phyloP scores from a whole-genome alignment of 2,888 invertebrate genomes.

The Digitonthophagus gazella region DNA sequence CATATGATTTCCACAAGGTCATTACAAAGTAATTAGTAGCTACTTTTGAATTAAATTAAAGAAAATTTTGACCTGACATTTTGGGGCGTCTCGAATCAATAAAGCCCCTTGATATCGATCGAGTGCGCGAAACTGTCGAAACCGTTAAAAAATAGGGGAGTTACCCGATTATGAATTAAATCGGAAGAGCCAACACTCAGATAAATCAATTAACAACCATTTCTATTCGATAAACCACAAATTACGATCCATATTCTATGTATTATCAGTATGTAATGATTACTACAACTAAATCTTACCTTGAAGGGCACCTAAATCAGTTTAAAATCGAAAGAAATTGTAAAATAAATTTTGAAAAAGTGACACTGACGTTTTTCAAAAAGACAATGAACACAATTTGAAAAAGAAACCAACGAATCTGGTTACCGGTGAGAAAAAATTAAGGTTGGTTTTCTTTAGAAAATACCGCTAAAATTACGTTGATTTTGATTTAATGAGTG shows the following conservation, averaged over 20 bases:
- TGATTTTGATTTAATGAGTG: neutral
- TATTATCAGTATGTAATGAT: too few relatives aligned
- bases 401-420: conserved; percentile 41
- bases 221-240: too few relatives aligned
- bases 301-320: too few relatives aligned
- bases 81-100: conserved; percentile 1
- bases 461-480: neutral
- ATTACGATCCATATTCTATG: too few relatives aligned
- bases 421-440: conserved; percentile 16
- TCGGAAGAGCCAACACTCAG: too few relatives aligned
- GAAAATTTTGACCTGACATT: neutral
- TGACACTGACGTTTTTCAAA: neutral
- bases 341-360: too few relatives aligned
- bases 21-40: too few relatives aligned
- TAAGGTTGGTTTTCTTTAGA: neutral
- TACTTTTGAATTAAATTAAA: neutral
- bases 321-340: too few relatives aligned
- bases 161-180: too few relatives aligned
- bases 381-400: conserved; percentile 38
- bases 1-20: too few relatives aligned
- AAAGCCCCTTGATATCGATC: conserved; percentile 11
- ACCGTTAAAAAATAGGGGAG: neutral
- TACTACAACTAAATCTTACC: too few relatives aligned
- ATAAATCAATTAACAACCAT: too few relatives aligned
- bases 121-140: conserved; percentile 7